phyloP scores from a whole-genome alignment of 2,113 vertebrate genomes.

The Seriola aureovittata region DNA sequence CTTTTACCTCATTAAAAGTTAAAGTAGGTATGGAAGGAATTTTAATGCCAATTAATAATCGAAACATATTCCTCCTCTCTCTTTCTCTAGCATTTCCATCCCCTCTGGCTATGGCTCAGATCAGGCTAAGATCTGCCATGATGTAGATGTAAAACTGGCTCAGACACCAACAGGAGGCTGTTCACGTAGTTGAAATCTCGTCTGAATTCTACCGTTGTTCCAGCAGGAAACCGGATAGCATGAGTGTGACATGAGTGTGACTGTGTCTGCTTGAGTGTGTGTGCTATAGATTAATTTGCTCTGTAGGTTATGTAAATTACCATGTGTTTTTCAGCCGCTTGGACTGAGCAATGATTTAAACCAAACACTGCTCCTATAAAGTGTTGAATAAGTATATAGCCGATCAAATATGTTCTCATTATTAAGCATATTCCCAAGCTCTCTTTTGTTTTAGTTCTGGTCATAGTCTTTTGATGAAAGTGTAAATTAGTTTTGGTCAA shows the following conservation, averaged over 20 bases:
- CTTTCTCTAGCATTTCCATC: conserved; percentile 47
- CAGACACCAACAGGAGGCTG: conserved; percentile 38
- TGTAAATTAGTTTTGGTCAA: background rate
- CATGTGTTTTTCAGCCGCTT: conserved; percentile 11
- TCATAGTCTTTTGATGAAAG: background rate
- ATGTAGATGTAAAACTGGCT: conserved; percentile 56
- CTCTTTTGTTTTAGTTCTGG: background rate
- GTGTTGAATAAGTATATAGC: background rate
- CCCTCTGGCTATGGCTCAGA: conserved; percentile 59
- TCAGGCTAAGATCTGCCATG: conserved; percentile 37
- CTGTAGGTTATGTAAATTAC: conserved; percentile 19
- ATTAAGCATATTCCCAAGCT: background rate
- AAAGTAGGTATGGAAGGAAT: conserved; percentile 74
- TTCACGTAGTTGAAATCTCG: background rate
- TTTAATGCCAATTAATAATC: conserved; percentile 81
- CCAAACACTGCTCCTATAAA: background rate
- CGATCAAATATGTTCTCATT: background rate
- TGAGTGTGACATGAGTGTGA: conserved; percentile 14
- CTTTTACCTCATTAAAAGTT: conserved; percentile 81
- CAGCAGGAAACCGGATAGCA: background rate
- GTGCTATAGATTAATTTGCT: conserved; percentile 20
- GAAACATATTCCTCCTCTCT: conserved; percentile 59
- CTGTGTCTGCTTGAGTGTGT: conserved; percentile 13
- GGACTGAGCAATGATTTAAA: background rate
- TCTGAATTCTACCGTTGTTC: conserved; percentile 37